Evolutionary conservation across 1,140 invertebrate genomes (phyloP).

Genomic region (Holotrichia oblita): DNA sequence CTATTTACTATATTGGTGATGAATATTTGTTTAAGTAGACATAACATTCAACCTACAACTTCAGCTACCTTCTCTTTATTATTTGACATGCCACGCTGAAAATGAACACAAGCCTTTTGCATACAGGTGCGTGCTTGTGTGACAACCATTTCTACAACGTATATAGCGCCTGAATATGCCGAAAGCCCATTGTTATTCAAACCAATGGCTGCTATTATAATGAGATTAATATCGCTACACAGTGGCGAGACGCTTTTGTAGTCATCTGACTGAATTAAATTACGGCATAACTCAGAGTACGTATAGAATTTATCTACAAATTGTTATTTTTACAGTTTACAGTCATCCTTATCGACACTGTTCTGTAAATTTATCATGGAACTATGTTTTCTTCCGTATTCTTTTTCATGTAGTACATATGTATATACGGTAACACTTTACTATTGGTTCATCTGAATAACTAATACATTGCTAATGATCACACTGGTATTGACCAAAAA

Average conservation of each 20-base stretch:
- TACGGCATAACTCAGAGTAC: background rate
- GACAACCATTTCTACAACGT: conserved; percentile 1
- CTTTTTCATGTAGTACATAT: too few relatives aligned
- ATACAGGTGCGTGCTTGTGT: conserved; percentile 13
- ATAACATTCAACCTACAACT: background rate
- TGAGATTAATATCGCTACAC: conserved; percentile 24
- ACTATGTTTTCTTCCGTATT: too few relatives aligned
- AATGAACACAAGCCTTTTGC: background rate
- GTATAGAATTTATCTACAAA: background rate
- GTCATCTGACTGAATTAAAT: conserved; percentile 26
- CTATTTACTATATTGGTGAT: background rate
- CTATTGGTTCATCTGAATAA: too few relatives aligned
- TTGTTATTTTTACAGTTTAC: too few relatives aligned
- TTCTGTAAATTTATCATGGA: too few relatives aligned
- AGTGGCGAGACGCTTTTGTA: conserved; percentile 28
- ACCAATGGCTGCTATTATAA: conserved; percentile 24
- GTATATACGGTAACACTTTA: too few relatives aligned
- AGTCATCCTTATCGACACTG: too few relatives aligned
- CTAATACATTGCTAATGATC: too few relatives aligned
- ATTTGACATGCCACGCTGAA: background rate
- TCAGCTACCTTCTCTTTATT: background rate
- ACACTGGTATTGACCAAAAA: too few relatives aligned
- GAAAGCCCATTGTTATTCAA: conserved; percentile 21
- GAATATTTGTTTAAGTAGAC: background rate
- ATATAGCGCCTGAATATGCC: conserved; percentile 4